Base-by-base conservation (phyloP, 2,888 invertebrate genomes). In the Cataglyphis altisquamis region DNA sequence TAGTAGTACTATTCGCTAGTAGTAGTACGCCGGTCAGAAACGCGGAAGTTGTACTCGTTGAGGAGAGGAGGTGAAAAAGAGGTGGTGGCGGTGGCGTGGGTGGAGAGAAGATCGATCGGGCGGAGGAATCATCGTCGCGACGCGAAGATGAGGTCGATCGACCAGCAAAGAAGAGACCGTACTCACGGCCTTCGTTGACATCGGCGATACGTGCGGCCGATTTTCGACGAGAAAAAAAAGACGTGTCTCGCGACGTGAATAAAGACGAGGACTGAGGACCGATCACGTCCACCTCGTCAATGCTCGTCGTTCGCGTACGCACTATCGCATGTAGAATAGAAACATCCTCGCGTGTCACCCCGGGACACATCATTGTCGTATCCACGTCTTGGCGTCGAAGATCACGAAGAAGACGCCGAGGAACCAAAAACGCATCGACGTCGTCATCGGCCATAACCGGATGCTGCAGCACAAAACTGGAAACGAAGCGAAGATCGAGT, bases 241-340 rank as follows among this genome's bases (percentile, higher is more conserved):
- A 67, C 41, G 52, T 70, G 57, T 73, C 70, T 67, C 78, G 62
- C 29, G 62, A 36, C 41, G 29, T 18, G 45, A 21, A 18, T 18
- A 32, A 48, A 41, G 32, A 32, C 41, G n/a, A 45, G 3, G 29
- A 73, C 64, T 48, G 85, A 89, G 66, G 73, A 48, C 18, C 84
- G 72, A 80, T 77, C 75, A 75, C 86, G 60, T 70, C n/a, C 48
- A 52, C 18, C 29, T 75, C 60, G 86, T 89, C 88, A 70, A 90
- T 90, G 90, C 73, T 60, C 67, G 86, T 83, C 63, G 81, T 60
- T 82, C 82, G 83, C 39, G 70, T 39, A 63, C 77, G 57, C 39
- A 72, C 67, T 57, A 48, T 84, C 73, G 32, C 72, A 78, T 81
- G 86, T 90, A 90, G 90, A 90, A 45, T 90, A 90, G 90, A 84